Percentiles rank a stretch among this genome's conserved stretches.
Conservation (phyloP, 2,888 invertebrate genomes). For the Orthonychiurus folsomi region DNA sequence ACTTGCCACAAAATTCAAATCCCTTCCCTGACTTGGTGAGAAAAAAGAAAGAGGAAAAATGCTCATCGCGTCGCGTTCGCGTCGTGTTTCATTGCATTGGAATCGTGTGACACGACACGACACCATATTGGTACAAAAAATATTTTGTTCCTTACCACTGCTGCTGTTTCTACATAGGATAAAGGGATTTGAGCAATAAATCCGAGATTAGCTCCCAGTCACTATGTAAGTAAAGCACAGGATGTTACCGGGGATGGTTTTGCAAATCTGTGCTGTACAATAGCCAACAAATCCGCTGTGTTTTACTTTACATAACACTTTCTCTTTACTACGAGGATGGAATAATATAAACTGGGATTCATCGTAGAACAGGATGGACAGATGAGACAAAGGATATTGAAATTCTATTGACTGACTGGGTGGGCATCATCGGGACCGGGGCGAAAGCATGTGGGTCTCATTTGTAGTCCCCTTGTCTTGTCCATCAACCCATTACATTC, state of each 20-base stretch:
- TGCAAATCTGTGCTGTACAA: neutral
- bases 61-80: too few species aligned
- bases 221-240: neutral
- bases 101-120: too few species aligned
- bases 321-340: too few species aligned
- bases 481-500: too few species aligned
- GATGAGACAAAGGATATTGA: neutral
- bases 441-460: neutral
- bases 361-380: neutral
- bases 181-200: slow-evolving; percentile 18
- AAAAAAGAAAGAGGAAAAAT: too few species aligned
- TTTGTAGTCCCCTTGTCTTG: neutral
- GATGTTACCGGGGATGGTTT: neutral
- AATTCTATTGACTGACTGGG: slow-evolving; percentile 1
- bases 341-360: neutral
- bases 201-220: slow-evolving; percentile 27
- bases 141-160: neutral
- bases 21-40: too few species aligned
- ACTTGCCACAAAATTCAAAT: too few species aligned
- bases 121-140: too few species aligned
- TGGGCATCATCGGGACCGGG: too few species aligned
- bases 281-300: slow-evolving; percentile 1
- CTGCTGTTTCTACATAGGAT: neutral
- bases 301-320: neutral
- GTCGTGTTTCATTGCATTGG: too few species aligned